Conservation (phyloP, 2,888 invertebrate genomes). For the Temnothorax rugatulus region DNA sequence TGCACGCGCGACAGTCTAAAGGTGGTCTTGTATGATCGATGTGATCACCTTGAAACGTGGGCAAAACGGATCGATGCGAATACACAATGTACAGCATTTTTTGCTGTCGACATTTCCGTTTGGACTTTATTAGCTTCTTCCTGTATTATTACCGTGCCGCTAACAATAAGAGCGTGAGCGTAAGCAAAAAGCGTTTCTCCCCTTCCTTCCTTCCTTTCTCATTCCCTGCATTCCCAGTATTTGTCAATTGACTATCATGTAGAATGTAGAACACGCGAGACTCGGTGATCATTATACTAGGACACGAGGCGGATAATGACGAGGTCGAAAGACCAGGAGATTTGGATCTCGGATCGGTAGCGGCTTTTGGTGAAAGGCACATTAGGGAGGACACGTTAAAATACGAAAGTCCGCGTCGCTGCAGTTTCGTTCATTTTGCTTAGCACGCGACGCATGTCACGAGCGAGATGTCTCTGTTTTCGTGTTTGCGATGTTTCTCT, state of each 20-base stretch:
- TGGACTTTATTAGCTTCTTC: constrained; percentile 26
- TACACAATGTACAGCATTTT: constrained; percentile 2
- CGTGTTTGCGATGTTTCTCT: not conserved
- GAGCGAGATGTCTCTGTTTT: constrained; percentile 3
- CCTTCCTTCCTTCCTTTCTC: no score
- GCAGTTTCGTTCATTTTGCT: constrained; percentile 4
- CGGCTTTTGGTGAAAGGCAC: constrained; percentile 7
- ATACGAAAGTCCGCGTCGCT: not conserved
- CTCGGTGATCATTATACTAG: constrained; percentile 51
- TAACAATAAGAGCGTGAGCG: constrained; percentile 13
- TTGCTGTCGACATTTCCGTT: constrained; percentile 19
- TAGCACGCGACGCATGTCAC: constrained; percentile 11
- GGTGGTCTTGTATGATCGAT: constrained; percentile 7
- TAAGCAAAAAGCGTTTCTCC: constrained; percentile 5
- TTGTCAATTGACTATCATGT: constrained; percentile 24
- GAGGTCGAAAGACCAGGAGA: constrained; percentile 13
- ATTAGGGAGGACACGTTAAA: not conserved
- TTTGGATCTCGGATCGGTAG: constrained; percentile 22
- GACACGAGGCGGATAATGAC: constrained; percentile 51
- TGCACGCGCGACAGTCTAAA: not conserved
- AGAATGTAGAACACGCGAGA: constrained; percentile 29
- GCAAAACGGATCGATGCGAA: not conserved
- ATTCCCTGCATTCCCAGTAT: not conserved
- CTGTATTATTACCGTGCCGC: constrained; percentile 8
- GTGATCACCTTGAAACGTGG: not conserved